These are phyloP conservation scores for Rhyzopertha dominica DNA, from an alignment of 1,140 invertebrate species.

Conservation along the genomic window DNA sequence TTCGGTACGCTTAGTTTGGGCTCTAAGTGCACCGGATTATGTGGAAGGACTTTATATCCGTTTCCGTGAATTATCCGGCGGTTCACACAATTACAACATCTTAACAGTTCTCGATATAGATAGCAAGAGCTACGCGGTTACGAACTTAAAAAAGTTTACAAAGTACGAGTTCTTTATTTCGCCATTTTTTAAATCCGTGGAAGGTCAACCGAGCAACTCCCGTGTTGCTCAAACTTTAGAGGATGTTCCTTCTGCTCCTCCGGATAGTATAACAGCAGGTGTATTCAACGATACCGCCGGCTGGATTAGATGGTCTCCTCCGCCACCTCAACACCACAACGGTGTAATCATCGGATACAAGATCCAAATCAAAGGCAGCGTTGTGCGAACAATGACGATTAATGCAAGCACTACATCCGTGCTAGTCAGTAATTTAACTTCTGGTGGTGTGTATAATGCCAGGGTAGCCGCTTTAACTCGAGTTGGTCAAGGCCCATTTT, in stretches of 20 bases:
- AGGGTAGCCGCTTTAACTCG: slow-evolving; percentile 68
- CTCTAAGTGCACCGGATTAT: slow-evolving; percentile 57
- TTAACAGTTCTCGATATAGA: slow-evolving; percentile 56
- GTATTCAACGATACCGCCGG: slow-evolving; percentile 74
- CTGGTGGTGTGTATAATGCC: slow-evolving; percentile 65
- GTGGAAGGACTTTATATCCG: slow-evolving; percentile 91
- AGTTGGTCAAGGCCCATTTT: slow-evolving; percentile 64
- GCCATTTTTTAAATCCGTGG: slow-evolving; percentile 79
- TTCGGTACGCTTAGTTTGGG: slow-evolving; percentile 79
- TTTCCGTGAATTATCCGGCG: slow-evolving; percentile 72
- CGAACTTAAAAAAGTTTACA: slow-evolving; percentile 74
- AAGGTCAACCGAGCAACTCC: slow-evolving; percentile 76
- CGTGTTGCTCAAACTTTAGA: slow-evolving; percentile 64
- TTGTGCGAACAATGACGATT: slow-evolving; percentile 48
- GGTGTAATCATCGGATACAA: slow-evolving; percentile 78
- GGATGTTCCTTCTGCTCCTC: slow-evolving; percentile 75
- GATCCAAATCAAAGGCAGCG: slow-evolving; percentile 49
- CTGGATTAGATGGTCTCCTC: slow-evolving; percentile 73
- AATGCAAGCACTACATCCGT: slow-evolving; percentile 69
- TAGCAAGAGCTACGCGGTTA: slow-evolving; percentile 54
- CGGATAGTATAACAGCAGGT: slow-evolving; percentile 75
- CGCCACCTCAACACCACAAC: slow-evolving; percentile 72
- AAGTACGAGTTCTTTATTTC: slow-evolving; percentile 85
- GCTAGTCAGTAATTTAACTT: slow-evolving; percentile 66
- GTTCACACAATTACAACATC: slow-evolving; percentile 61